Base-by-base conservation (phyloP, 2,113 vertebrate genomes). In the Cettia cetti region DNA sequence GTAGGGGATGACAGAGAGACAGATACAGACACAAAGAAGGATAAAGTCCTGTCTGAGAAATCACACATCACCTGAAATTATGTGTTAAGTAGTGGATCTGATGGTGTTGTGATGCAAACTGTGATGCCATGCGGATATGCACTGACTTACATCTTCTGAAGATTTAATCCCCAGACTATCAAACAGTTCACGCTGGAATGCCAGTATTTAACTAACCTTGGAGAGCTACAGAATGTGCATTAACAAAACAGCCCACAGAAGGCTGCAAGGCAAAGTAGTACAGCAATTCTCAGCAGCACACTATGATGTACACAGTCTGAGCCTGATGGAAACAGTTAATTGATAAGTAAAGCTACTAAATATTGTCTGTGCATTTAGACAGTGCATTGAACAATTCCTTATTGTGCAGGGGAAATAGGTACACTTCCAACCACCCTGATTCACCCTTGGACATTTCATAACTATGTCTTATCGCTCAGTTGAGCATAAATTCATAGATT, bases 401-500 rank as follows among this genome's bases (percentile, higher is more conserved):
- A 95, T 84, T 94, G 61, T 75, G 39, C 54, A 89, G 47, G 64
- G 78, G 94, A 94, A 84, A 85, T 57, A 94, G 79, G 61, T 86
- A 92, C 59, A 77, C 61, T 91, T 70, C 60, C 84, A 87, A 30
- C 76, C 91, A 95, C 86, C 86, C 91, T 94, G 96, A 96, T 96
- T 96, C 92, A 95, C 97, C 97, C 95, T 97, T 96, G 81, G 90
- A 94, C 82, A 68, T 93, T 97, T 96, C 97, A 92, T 96, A 97
- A 96, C 96, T 95, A 91, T 94, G 97, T 97, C 97, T 97, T 94
- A 96, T 97, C 40, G 93, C 97, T 98, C 98, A 91, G 81, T 97
- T 96, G 98, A 99, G 98, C 98, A 98, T 98, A 98, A 99, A 99
- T 97, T 98, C 98, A 98, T 98, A 98, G 98, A 99, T 99, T 99